A percentile compares a stretch with the other conserved stretches of the same genome.
These are phyloP conservation scores for Diachasma alloeum DNA, from an alignment of 1,140 invertebrate species.

Conservation along the genomic window DNA sequence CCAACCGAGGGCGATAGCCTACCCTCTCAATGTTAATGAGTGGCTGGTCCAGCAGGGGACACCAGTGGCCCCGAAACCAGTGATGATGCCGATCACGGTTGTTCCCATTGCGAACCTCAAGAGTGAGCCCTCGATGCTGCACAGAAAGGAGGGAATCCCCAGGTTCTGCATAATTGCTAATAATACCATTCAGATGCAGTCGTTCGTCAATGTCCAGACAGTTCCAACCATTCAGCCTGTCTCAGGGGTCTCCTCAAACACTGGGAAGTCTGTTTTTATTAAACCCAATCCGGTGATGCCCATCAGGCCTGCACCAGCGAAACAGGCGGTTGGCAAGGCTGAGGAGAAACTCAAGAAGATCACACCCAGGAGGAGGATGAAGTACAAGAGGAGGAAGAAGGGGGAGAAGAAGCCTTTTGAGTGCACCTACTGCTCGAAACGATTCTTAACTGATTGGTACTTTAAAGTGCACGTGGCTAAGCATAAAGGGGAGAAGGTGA, in stretches of 20 bases:
- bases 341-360: neutral
- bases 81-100: slow-evolving; percentile 51
- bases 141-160: slow-evolving; percentile 56
- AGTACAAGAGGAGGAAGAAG: slow-evolving; percentile 34
- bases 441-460: slow-evolving; percentile 57
- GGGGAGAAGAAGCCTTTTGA: slow-evolving; percentile 43
- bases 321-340: too few species aligned
- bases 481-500: slow-evolving; percentile 53
- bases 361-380: neutral
- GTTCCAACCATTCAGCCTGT: neutral
- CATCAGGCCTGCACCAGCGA: neutral
- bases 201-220: neutral
- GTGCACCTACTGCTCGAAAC: slow-evolving; percentile 55
- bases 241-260: neutral
- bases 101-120: slow-evolving; percentile 58
- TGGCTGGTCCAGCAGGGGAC: slow-evolving; percentile 40
- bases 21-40: slow-evolving; percentile 44
- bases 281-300: neutral
- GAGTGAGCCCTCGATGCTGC: slow-evolving; percentile 53
- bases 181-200: slow-evolving; percentile 10
- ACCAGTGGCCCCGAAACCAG: slow-evolving; percentile 40
- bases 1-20: slow-evolving; percentile 22
- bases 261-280: neutral
- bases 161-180: slow-evolving; percentile 58
- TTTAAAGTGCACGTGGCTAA: slow-evolving; percentile 55